phyloP scores from a whole-genome alignment of 2,888 invertebrate genomes.

The Mythimna impura region DNA sequence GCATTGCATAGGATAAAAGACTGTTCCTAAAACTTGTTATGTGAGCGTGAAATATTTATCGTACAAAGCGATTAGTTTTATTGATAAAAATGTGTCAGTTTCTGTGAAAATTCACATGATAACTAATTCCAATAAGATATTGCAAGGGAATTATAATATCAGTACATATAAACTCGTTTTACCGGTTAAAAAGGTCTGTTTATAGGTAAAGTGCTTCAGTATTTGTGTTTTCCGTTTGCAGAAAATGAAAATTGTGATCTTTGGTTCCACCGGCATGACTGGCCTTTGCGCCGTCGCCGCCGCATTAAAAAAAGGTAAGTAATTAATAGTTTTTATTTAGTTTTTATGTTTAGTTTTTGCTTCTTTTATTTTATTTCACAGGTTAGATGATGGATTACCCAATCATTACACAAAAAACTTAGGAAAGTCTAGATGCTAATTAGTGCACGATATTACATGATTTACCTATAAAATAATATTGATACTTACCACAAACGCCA shows the following conservation, averaged over 20 bases:
- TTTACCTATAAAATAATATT: no score
- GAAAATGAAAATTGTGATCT: constrained; percentile 94
- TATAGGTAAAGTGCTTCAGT: not conserved
- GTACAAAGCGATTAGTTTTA: not conserved
- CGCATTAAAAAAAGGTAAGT: constrained; percentile 94
- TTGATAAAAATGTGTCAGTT: not conserved
- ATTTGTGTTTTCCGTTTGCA: constrained; percentile 52
- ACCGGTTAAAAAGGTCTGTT: constrained; percentile 26
- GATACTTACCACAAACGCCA: no score
- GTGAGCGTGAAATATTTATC: not conserved
- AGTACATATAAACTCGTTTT: constrained; percentile 39
- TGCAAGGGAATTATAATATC: not conserved
- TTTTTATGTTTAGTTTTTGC: not conserved
- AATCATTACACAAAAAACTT: not conserved
- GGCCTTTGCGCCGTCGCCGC: constrained; percentile 94
- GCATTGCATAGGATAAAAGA: constrained; percentile 1
- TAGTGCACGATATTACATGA: no score
- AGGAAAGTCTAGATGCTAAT: not conserved
- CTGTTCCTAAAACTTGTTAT: not conserved
- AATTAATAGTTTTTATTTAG: not conserved
- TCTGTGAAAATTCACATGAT: not conserved
- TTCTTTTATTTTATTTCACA: not conserved
- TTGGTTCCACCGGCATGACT: constrained; percentile 96
- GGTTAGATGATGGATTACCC: not conserved
- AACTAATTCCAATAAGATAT: constrained; percentile 2